Evolutionary conservation across 2,113 vertebrate genomes (phyloP).

Genomic region (Acrocephalus kingi): DNA sequence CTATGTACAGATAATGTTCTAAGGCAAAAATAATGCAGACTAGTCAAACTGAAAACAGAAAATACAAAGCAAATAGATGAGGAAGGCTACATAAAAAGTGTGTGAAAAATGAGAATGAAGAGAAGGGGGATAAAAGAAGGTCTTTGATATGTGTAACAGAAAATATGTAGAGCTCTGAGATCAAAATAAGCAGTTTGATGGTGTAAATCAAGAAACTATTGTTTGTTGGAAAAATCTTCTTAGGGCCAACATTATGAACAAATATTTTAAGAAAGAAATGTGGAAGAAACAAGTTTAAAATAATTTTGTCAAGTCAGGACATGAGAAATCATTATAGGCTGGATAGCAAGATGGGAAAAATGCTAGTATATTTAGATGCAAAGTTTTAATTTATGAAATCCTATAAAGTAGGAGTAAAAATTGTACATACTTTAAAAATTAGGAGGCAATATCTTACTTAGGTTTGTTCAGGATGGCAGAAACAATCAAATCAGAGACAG

Average conservation of each 20-base stretch:
- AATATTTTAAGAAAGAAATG: background rate
- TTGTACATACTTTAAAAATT: background rate
- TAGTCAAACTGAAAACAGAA: background rate
- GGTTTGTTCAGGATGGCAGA: accelerated
- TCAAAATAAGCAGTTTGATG: background rate
- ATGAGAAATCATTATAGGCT: background rate
- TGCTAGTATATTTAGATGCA: background rate
- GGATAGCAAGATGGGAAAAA: background rate
- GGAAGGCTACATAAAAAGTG: background rate
- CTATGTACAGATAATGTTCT: background rate
- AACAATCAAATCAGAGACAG: background rate
- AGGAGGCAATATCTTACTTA: background rate
- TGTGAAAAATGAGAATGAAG: background rate
- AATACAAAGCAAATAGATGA: background rate
- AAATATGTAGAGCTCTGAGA: background rate
- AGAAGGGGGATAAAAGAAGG: background rate
- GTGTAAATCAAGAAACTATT: background rate
- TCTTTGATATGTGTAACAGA: background rate
- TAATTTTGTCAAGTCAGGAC: background rate
- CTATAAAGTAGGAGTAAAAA: background rate
- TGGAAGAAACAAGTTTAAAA: background rate
- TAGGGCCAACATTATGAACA: background rate
- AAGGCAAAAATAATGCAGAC: background rate
- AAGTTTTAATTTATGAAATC: background rate
- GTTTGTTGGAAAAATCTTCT: background rate